Percentiles rank a stretch among this genome's conserved stretches.
These are phyloP conservation scores for Melanotaenia nigrans DNA, from an alignment of 2,797 vertebrate genomes.

Conservation along the genomic window DNA sequence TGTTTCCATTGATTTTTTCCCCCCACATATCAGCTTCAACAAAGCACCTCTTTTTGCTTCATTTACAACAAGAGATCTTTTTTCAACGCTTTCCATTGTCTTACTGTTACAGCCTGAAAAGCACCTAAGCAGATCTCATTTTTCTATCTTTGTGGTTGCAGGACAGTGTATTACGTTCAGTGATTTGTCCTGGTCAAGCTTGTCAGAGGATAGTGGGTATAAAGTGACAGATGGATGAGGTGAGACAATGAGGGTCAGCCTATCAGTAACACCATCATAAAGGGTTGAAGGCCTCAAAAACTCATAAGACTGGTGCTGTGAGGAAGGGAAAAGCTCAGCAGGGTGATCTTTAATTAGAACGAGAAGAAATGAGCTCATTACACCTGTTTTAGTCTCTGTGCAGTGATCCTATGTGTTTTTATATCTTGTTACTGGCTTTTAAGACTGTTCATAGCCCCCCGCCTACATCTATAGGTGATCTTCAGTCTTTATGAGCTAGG, in stretches of 20 bases:
- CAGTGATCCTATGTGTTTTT: background rate
- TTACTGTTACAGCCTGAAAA: conserved; percentile 33
- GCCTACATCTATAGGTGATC: background rate
- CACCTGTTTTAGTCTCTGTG: background rate
- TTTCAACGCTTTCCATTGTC: conserved; percentile 49
- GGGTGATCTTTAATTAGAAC: conserved; percentile 35
- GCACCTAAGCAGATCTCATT: conserved; percentile 73
- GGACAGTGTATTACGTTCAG: conserved; percentile 71
- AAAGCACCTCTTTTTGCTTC: conserved; percentile 58
- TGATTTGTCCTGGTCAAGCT: conserved; percentile 74
- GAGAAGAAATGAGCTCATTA: background rate
- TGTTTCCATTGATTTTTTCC: conserved; percentile 70
- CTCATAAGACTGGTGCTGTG: conserved; percentile 32
- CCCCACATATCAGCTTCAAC: conserved; percentile 53
- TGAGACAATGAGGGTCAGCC: conserved; percentile 76
- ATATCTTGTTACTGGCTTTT: background rate
- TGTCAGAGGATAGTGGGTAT: conserved; percentile 76
- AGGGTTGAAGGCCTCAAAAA: conserved; percentile 43
- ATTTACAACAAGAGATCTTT: conserved; percentile 73
- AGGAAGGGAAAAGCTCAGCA: conserved; percentile 24
- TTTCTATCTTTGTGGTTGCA: conserved; percentile 68
- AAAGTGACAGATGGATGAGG: conserved; percentile 79
- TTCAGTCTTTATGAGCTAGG: too few relatives aligned
- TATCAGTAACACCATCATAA: conserved; percentile 73
- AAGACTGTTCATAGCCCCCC: too few relatives aligned